Conservation (phyloP, 1,140 invertebrate species). For the Tetraneura akinire region DNA sequence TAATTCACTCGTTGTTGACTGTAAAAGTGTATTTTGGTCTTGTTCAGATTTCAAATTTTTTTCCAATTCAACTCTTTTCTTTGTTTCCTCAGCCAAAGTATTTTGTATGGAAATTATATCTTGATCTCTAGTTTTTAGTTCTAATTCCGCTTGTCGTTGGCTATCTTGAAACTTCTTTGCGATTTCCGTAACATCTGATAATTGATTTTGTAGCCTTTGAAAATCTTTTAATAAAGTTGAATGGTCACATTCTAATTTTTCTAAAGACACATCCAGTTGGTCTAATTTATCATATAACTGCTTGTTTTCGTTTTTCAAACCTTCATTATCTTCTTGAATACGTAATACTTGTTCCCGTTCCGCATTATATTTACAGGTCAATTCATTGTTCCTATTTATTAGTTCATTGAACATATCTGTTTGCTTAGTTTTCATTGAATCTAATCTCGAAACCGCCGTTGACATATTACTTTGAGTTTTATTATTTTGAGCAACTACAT, state of each 20-base stretch:
- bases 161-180: neutral
- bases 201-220: neutral
- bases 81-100: neutral
- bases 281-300: neutral
- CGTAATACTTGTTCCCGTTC: neutral
- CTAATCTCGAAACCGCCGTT: neutral
- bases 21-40: neutral
- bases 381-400: neutral
- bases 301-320: neutral
- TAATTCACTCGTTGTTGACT: neutral
- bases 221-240: neutral
- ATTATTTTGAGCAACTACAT: no score
- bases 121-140: neutral
- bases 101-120: slow-evolving; percentile 21
- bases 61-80: neutral
- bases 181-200: neutral
- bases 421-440: neutral
- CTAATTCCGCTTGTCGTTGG: neutral
- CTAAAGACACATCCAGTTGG: no score
- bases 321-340: neutral
- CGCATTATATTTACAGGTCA: neutral
- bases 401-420: neutral
- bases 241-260: neutral
- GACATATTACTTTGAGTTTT: neutral
- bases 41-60: neutral